phyloP scores from a whole-genome alignment of 1,140 invertebrate species.

The Zaprionus vittiger region DNA sequence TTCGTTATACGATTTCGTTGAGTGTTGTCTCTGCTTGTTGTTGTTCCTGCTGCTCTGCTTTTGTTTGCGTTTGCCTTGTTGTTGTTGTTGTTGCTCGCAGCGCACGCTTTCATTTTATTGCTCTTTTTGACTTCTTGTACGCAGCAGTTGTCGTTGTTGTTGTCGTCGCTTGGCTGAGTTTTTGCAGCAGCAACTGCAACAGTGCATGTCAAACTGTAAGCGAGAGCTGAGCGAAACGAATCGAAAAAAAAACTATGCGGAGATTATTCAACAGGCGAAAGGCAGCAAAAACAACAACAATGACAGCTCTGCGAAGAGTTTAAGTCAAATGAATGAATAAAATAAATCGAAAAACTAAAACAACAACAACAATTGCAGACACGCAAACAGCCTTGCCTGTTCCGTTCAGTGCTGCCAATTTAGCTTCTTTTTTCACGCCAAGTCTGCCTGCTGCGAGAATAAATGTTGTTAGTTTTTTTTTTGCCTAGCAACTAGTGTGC shows the following conservation, averaged over 20 bases:
- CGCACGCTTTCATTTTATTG: constrained; percentile 51
- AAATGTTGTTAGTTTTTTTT: too few relatives aligned
- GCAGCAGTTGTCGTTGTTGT: neutral
- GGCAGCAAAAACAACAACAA: constrained; percentile 30
- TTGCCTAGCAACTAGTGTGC: too few relatives aligned
- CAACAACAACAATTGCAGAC: constrained; percentile 12
- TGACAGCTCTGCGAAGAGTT: constrained; percentile 26
- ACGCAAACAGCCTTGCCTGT: constrained; percentile 13
- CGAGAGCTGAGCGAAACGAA: constrained; percentile 20
- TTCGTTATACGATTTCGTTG: constrained; percentile 49
- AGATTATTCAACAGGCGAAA: constrained; percentile 53
- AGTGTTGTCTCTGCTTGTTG: constrained; percentile 23
- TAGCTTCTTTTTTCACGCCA: neutral
- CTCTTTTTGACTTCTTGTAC: constrained; percentile 36
- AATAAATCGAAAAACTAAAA: constrained; percentile 26
- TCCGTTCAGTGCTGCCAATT: neutral
- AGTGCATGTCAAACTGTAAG: constrained; percentile 44
- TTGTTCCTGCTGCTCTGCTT: constrained; percentile 43
- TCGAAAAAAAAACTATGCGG: neutral
- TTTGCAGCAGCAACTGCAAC: constrained; percentile 47
- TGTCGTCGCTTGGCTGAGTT: constrained; percentile 42
- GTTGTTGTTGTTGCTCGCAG: constrained; percentile 11
- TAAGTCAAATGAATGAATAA: constrained; percentile 37
- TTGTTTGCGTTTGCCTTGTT: constrained; percentile 34
- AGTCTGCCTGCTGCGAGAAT: too few relatives aligned